A percentile compares a stretch with the other conserved stretches of the same genome.
Evolutionary conservation across 2,113 vertebrate species (phyloP).

Genomic region (Fregata magnificens): DNA sequence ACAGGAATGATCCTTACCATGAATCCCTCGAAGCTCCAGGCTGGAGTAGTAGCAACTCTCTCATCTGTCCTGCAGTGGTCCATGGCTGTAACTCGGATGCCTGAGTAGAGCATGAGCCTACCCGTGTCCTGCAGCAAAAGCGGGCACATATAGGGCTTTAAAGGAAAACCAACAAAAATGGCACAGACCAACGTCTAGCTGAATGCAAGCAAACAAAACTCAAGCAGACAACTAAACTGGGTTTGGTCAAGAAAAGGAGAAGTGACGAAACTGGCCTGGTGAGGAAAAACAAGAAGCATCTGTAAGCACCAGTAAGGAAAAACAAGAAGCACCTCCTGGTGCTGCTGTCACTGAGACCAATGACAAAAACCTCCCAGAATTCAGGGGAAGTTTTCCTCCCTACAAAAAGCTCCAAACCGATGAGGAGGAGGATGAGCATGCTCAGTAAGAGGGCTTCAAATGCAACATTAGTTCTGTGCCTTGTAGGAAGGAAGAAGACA

Average conservation of each 20-base stretch:
- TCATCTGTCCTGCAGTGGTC: background rate
- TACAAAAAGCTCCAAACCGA: rapidly evolving
- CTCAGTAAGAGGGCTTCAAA: background rate
- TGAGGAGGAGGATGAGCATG: background rate
- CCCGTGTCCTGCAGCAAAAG: background rate
- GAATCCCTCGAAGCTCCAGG: background rate
- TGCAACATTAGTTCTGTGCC: background rate
- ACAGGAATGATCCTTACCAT: background rate
- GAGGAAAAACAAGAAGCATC: too few species aligned
- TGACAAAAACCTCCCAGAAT: background rate
- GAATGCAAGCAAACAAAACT: background rate
- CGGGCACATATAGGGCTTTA: rapidly evolving
- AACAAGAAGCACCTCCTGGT: background rate
- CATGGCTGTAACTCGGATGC: background rate
- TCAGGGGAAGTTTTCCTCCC: background rate
- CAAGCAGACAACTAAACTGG: background rate
- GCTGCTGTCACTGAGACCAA: background rate
- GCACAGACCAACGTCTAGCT: background rate
- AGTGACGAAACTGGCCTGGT: background rate
- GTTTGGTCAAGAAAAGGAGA: background rate
- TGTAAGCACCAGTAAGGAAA: background rate
- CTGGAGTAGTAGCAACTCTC: background rate
- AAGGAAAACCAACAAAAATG: background rate
- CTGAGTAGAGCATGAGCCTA: rapidly evolving
- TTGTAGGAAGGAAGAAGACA: background rate